These are phyloP conservation scores for Clupea harengus DNA, from an alignment of 2,113 vertebrate genomes.

Conservation along the genomic window DNA sequence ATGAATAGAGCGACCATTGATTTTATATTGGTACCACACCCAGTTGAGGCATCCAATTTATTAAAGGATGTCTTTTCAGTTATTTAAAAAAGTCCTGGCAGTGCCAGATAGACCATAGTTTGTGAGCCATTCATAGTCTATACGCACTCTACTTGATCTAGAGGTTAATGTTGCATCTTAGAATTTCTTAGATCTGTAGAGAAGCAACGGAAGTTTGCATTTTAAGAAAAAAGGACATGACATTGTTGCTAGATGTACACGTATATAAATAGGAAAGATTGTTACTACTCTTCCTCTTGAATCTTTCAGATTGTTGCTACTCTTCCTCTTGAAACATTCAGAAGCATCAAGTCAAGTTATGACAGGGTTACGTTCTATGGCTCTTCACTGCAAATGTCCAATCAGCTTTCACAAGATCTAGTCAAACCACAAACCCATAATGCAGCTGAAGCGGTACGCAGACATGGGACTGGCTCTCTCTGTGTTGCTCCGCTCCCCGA, in stretches of 20 bases:
- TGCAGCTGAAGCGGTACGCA: background rate
- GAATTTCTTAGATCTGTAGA: too few relatives aligned
- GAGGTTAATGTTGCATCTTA: too few relatives aligned
- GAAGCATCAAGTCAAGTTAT: background rate
- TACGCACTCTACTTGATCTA: too few relatives aligned
- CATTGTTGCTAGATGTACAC: background rate
- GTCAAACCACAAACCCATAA: background rate
- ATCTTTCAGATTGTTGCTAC: background rate
- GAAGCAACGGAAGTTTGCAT: too few relatives aligned
- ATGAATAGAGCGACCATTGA: background rate
- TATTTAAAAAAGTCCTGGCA: too few relatives aligned
- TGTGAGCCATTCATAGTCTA: too few relatives aligned
- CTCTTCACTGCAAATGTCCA: background rate
- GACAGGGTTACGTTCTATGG: background rate
- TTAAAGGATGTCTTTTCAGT: background rate
- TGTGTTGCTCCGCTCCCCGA: background rate
- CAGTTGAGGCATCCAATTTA: background rate
- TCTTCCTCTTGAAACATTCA: background rate
- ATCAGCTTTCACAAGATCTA: too few relatives aligned
- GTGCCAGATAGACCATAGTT: too few relatives aligned
- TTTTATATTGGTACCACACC: background rate
- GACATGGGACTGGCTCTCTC: background rate
- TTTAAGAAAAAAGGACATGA: too few relatives aligned
- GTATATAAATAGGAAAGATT: background rate
- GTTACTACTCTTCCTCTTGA: background rate